Evolutionary conservation across 2,113 vertebrate species (phyloP).

Genomic region (Aphyosemion australe): DNA sequence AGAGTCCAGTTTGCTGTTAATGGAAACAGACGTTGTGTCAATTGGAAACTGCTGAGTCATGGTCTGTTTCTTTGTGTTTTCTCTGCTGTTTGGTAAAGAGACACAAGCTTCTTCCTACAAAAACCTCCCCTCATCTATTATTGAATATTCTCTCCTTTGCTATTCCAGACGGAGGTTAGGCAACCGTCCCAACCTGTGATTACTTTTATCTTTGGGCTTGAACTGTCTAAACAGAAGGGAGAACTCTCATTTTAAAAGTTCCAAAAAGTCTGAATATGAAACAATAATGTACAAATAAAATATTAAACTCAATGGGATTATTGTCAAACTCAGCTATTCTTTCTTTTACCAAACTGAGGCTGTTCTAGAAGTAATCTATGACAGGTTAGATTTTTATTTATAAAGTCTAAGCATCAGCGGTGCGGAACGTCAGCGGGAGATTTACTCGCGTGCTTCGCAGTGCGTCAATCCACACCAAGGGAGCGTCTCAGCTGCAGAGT

Average conservation of each 20-base stretch:
- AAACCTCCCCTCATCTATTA: slow-evolving; percentile 38
- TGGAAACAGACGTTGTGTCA: slow-evolving; percentile 14
- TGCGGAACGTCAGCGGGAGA: no score
- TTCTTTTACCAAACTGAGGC: no score
- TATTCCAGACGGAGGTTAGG: slow-evolving; percentile 27
- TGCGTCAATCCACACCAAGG: no score
- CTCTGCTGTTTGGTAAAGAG: slow-evolving; percentile 8
- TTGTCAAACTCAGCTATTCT: no score
- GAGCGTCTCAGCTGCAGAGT: no score
- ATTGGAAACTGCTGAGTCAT: slow-evolving; percentile 2
- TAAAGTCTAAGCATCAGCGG: no score
- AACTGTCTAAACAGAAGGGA: slow-evolving; percentile 18
- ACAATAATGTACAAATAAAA: neutral
- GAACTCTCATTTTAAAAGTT: slow-evolving; percentile 3
- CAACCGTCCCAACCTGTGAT: slow-evolving; percentile 23
- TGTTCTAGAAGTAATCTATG: no score
- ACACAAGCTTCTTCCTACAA: slow-evolving; percentile 21
- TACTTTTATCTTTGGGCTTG: slow-evolving; percentile 40
- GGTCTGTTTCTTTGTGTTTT: slow-evolving; percentile 23
- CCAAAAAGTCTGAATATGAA: neutral
- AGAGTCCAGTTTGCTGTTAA: slow-evolving; percentile 10
- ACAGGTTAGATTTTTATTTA: no score
- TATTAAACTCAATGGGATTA: neutral
- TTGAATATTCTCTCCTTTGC: slow-evolving; percentile 42
- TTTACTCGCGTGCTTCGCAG: no score